Percentiles rank a stretch among this genome's conserved stretches.
Conservation (phyloP, 2,113 vertebrate species). For the Marmota monax region DNA sequence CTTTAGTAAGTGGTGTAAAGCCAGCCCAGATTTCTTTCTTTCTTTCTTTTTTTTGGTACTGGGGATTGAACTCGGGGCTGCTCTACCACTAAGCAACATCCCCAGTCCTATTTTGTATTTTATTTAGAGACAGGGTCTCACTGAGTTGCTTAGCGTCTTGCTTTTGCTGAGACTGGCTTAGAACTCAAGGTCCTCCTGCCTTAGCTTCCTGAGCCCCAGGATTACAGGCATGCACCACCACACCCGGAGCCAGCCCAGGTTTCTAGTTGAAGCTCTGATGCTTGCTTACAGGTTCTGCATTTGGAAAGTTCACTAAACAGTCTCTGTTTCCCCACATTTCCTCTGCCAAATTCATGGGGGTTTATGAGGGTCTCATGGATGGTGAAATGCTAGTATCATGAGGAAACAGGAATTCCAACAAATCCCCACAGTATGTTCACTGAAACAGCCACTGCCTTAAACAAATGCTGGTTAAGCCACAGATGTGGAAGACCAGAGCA, state of each 20-base stretch:
- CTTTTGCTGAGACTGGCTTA: too few species aligned
- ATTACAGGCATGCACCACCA: too few species aligned
- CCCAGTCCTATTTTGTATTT: too few species aligned
- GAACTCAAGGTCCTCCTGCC: too few species aligned
- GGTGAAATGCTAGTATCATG: background rate
- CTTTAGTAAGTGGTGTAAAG: background rate
- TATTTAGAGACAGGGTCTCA: too few species aligned
- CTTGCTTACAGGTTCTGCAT: background rate
- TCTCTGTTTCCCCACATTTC: slow-evolving; percentile 30
- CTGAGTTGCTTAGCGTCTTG: too few species aligned
- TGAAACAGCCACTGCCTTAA: background rate
- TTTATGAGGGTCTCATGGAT: background rate
- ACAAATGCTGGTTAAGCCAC: background rate
- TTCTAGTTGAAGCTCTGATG: background rate
- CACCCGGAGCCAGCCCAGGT: background rate
- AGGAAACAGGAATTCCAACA: background rate
- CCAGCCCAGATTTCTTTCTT: background rate
- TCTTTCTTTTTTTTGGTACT: too few species aligned
- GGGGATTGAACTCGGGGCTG: too few species aligned
- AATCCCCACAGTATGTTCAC: background rate
- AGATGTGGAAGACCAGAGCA: background rate
- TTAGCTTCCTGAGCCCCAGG: too few species aligned
- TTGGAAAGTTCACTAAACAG: background rate
- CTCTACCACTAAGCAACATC: too few species aligned
- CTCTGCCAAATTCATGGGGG: background rate